phyloP scores from a whole-genome alignment of 2,113 vertebrate species.

The Aramus guarauna region DNA sequence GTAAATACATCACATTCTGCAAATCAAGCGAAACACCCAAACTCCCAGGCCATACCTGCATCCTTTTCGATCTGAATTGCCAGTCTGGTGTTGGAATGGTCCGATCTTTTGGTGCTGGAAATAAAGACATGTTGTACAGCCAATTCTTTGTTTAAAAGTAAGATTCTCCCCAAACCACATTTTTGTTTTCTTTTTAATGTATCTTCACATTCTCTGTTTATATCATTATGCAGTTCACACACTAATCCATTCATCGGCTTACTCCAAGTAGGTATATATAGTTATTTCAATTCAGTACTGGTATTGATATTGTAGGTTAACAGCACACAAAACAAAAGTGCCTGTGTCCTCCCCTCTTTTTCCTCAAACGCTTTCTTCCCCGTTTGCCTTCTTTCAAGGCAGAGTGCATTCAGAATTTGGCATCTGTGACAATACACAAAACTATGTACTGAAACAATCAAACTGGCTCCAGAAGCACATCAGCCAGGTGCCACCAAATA shows the following conservation, averaged over 20 bases:
- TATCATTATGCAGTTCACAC: background rate
- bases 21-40: background rate
- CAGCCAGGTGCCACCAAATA: background rate
- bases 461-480: background rate
- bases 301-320: background rate
- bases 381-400: background rate
- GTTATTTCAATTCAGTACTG: background rate
- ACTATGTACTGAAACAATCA: background rate
- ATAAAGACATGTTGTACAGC: conserved; percentile 2
- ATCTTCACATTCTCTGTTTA: background rate
- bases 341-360: background rate
- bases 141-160: background rate
- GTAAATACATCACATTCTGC: background rate
- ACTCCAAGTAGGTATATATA: background rate
- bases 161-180: background rate
- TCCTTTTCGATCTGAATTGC: conserved; percentile 94
- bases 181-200: background rate
- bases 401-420: background rate
- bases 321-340: background rate
- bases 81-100: conserved; percentile 95
- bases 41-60: conserved; percentile 76
- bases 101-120: conserved; percentile 88
- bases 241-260: background rate
- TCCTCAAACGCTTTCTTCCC: background rate
- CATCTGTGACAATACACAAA: background rate